phyloP scores from a whole-genome alignment of 2,113 vertebrate genomes.

The Brachirus orientalis region DNA sequence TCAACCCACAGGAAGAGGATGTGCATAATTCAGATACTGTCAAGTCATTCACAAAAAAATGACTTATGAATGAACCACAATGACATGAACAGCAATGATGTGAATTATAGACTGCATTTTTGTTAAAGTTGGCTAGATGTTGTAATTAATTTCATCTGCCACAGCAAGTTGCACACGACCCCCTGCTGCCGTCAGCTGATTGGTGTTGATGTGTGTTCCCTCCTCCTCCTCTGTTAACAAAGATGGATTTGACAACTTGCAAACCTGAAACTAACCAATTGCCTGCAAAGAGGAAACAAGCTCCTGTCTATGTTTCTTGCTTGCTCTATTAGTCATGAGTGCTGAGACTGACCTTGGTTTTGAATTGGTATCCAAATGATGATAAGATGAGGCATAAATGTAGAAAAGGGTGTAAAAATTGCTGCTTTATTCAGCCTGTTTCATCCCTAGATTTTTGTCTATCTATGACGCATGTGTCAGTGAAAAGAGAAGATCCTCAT shows the following conservation, averaged over 20 bases:
- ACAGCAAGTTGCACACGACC: constrained; percentile 34
- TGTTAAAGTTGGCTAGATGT: constrained; percentile 57
- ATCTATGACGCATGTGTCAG: constrained; percentile 8
- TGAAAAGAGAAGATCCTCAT: constrained; percentile 28
- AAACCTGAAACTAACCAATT: constrained; percentile 43
- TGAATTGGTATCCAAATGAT: constrained; percentile 6
- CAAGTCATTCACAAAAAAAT: constrained; percentile 49
- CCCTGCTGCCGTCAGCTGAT: constrained; percentile 53
- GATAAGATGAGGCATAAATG: constrained; percentile 13
- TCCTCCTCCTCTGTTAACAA: constrained; percentile 51
- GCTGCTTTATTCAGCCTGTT: constrained; percentile 25
- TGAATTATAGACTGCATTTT: constrained; percentile 54
- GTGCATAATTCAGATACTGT: constrained; percentile 57
- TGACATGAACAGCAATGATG: constrained; percentile 43
- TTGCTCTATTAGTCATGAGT: constrained; percentile 23
- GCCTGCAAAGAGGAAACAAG: constrained; percentile 33
- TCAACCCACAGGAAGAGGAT: constrained; percentile 47
- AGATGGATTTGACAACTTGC: constrained; percentile 47
- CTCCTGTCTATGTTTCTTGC: constrained; percentile 2
- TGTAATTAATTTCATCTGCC: constrained; percentile 59
- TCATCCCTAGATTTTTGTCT: constrained; percentile 38
- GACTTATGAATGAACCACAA: constrained; percentile 54
- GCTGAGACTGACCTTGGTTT: constrained; percentile 20
- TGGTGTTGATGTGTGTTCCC: constrained; percentile 41
- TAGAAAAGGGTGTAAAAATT: constrained; percentile 41